Percentiles rank a stretch among this genome's conserved stretches.
phyloP scores from a whole-genome alignment of 2,113 vertebrate genomes.

The Mobula hypostoma region DNA sequence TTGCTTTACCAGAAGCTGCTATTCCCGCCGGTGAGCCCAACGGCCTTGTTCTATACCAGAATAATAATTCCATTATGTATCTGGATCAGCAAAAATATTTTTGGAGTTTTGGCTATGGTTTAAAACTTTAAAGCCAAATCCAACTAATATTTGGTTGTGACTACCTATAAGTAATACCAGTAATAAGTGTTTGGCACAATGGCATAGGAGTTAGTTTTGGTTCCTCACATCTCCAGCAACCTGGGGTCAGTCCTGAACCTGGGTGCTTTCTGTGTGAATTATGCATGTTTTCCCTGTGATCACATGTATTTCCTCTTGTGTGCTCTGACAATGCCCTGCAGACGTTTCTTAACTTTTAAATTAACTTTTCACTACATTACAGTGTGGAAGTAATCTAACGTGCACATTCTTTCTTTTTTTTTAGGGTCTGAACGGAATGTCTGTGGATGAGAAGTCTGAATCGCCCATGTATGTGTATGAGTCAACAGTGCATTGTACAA shows the following conservation, averaged over 20 bases:
- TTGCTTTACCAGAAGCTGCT: background rate
- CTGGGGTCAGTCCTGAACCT: no score
- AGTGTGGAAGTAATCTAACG: background rate
- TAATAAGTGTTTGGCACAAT: no score
- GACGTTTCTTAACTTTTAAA: background rate
- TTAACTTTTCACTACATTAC: background rate
- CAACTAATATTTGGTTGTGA: no score
- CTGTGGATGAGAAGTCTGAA: conserved; percentile 98
- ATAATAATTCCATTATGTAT: background rate
- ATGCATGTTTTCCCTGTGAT: no score
- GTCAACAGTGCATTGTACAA: conserved; percentile 98
- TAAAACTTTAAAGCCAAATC: background rate
- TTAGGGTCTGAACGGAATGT: conserved; percentile 98
- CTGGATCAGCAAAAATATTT: background rate
- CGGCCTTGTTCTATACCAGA: no score
- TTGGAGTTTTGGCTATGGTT: background rate
- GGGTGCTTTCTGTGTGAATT: no score
- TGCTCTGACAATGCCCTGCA: background rate
- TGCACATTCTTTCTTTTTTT: conserved; percentile 54
- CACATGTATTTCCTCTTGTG: no score
- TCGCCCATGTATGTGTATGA: conserved; percentile 99
- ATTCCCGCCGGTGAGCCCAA: background rate
- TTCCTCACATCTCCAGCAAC: no score
- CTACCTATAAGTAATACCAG: no score
- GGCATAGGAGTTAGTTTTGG: no score